phyloP scores from a whole-genome alignment of 37 sponge, comb jelly and placozoan species.

The Agelas oroides region DNA sequence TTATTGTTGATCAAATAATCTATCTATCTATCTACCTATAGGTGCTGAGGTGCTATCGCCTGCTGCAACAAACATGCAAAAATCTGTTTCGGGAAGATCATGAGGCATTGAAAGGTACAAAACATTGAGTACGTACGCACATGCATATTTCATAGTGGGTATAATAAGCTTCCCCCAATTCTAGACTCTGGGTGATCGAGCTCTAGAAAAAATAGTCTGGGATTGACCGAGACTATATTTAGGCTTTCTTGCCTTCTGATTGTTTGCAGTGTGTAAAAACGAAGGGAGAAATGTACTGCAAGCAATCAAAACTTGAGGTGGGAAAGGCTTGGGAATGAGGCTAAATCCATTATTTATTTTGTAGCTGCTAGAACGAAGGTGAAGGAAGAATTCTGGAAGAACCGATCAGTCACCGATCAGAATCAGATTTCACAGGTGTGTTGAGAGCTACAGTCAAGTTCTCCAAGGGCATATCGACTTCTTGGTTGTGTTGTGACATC shows the following conservation, averaged over 20 bases:
- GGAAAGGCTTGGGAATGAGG: too few species aligned
- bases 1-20: too few species aligned
- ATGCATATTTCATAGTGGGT: too few species aligned
- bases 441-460: neutral
- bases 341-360: neutral
- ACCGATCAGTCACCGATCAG: slow-evolving; percentile 39
- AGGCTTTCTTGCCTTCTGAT: too few species aligned
- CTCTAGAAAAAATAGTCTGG: too few species aligned
- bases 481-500: neutral
- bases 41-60: slow-evolving; percentile 31
- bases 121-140: neutral
- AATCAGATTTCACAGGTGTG: slow-evolving; percentile 38
- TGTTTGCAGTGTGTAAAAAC: too few species aligned
- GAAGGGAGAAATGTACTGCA: too few species aligned
- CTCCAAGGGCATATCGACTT: neutral
- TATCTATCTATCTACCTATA: too few species aligned
- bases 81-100: slow-evolving; percentile 22
- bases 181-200: too few species aligned
- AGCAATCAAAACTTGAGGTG: too few species aligned
- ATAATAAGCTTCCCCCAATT: too few species aligned
- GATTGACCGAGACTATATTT: too few species aligned
- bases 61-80: slow-evolving; percentile 32
- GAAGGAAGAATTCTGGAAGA: slow-evolving; percentile 48
- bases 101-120: slow-evolving; percentile 13
- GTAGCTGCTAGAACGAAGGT: slow-evolving; percentile 35